Conservation (phyloP, 2,797 vertebrate genomes). For the Mastacembelus armatus region DNA sequence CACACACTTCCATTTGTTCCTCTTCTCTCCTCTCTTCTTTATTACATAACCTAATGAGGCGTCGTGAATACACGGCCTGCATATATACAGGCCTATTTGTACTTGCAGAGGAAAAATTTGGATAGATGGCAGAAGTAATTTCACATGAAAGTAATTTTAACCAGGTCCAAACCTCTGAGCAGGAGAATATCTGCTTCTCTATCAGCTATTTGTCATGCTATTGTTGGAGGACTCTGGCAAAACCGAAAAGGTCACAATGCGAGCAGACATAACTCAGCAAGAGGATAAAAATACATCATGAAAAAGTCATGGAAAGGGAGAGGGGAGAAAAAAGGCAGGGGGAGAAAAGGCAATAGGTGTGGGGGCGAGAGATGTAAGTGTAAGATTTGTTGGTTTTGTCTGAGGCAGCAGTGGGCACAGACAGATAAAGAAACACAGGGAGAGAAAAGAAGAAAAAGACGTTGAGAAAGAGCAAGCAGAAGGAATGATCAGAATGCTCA, state of each 20-base stretch:
- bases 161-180: conserved; percentile 68
- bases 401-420: conserved; percentile 9
- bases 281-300: conserved; percentile 59
- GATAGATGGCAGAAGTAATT: conserved; percentile 78
- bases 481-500: conserved; percentile 35
- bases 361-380: conserved; percentile 7
- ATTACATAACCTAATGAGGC: conserved; percentile 71
- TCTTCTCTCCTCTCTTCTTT: conserved; percentile 32
- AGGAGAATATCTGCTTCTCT: conserved; percentile 63
- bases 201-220: conserved; percentile 78
- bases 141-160: conserved; percentile 80
- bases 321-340: background rate
- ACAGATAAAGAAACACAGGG: conserved; percentile 32
- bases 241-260: conserved; percentile 76
- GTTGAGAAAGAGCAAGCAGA: no score
- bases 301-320: conserved; percentile 33
- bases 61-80: conserved; percentile 52
- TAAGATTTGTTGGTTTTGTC: conserved; percentile 46
- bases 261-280: conserved; percentile 72
- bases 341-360: background rate
- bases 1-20: conserved; percentile 20
- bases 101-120: conserved; percentile 67
- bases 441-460: background rate
- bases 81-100: conserved; percentile 73
- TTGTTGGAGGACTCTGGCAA: conserved; percentile 70